Conservation (phyloP, 2,888 invertebrate species). For the Acleris holmiana region DNA sequence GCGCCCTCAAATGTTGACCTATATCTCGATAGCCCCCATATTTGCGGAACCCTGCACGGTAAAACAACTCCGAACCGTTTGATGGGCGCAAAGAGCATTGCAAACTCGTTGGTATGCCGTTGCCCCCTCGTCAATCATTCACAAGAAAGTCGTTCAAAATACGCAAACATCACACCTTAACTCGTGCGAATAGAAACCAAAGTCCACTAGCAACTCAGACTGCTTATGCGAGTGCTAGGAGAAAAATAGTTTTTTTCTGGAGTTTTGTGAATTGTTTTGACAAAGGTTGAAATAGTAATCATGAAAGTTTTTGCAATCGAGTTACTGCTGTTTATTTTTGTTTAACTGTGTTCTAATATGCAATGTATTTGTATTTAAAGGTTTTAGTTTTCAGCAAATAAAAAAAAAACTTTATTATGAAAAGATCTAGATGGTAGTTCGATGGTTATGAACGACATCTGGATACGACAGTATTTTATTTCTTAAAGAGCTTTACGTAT, state of each 20-base stretch:
- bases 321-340: conserved; percentile 2
- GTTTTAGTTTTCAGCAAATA: too few relatives aligned
- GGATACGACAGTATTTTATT: too few relatives aligned
- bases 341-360: too few relatives aligned
- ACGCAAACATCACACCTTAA: conserved; percentile 1
- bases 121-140: conserved; percentile 27
- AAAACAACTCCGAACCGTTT: conserved; percentile 16
- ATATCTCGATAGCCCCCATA: background rate
- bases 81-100: conserved; percentile 23
- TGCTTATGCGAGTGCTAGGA: background rate
- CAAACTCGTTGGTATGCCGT: conserved; percentile 32
- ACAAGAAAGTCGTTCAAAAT: background rate
- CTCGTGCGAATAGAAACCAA: background rate
- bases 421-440: too few relatives aligned
- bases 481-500: too few relatives aligned
- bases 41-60: conserved; percentile 5
- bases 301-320: background rate
- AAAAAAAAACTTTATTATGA: too few relatives aligned
- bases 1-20: background rate
- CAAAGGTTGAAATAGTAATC: conserved; percentile 1
- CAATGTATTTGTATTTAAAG: too few relatives aligned
- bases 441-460: too few relatives aligned
- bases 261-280: conserved; percentile 7
- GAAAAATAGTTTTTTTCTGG: conserved; percentile 21
- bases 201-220: background rate